Evolutionary conservation across 2,888 invertebrate genomes (phyloP), one percentile per base, ranked within the genome.

Genomic region (Sarcophaga variegata): DNA sequence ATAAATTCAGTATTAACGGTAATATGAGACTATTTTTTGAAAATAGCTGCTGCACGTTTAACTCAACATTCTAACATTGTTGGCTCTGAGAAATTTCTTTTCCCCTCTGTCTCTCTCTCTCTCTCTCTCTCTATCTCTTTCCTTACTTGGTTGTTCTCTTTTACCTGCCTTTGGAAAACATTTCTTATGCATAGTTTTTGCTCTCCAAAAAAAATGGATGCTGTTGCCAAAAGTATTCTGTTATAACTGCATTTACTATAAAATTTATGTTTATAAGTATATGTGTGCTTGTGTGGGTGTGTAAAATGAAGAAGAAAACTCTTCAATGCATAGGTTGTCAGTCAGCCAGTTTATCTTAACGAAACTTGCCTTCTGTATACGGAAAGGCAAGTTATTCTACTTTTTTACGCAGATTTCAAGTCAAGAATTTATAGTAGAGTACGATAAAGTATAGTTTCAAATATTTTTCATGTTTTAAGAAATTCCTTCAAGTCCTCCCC

Each of bases 391-490:
- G 54, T 54, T 54, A 4, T 54, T 54, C 3, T 54, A 14, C 17
- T 54, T 17, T 54, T 17, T 54, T 14, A 12, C 17, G 12, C 54
- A 54, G 22, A 69, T 22, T 69, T 63, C 69, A 54, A 70, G 75
- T 17, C 54, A 75, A 54, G 69, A 75, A 81, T 81, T 75, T 76
- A 54, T 81, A 81, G 63, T 70, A 76, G 37, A 37, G 8, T 37
- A 37, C 37, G 37, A 8, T 10, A 37, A 10, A 10, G 8, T 37
- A 37, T 5, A 75, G 8, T 63, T 76, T 49, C 3, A 12, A n/a
- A 45, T 67, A 25, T 72, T 72, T 70, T 70, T 62, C 12, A 45
- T 78, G 47, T 75, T 75, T 81, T 81, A 27, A 62, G 49, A 75
- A 22, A 62, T 69, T 12, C 22, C 37, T 37, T 37, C 27, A 8